Evolutionary conservation across 2,888 invertebrate species (phyloP).

Genomic region (Phyto melanocephala): DNA sequence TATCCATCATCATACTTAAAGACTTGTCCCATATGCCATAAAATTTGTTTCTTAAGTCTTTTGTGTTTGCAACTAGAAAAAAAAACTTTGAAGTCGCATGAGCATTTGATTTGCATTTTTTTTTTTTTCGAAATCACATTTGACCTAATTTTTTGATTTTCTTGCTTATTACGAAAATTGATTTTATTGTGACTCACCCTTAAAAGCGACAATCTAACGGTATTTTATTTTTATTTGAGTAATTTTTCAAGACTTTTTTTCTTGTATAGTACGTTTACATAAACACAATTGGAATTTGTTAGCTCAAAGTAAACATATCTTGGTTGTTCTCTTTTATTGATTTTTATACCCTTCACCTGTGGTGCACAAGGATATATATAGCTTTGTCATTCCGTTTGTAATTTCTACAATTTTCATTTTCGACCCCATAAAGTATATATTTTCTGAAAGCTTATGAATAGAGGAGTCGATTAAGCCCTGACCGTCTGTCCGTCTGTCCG

Average conservation of each 20-base stretch:
- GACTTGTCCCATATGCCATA: constrained; percentile 1
- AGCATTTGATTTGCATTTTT: constrained; percentile 35
- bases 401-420: too few species aligned
- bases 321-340: not conserved
- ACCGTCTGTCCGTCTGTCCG: too few species aligned
- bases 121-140: constrained; percentile 53
- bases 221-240: not conserved
- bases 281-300: constrained; percentile 46
- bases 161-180: not conserved
- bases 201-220: constrained; percentile 20
- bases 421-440: too few species aligned
- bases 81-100: too few species aligned
- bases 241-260: not conserved
- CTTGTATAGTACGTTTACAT: not conserved
- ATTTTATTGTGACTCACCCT: constrained; percentile 59
- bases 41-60: constrained; percentile 47
- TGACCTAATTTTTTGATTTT: constrained; percentile 48
- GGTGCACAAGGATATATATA: too few species aligned
- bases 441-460: too few species aligned
- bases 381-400: too few species aligned
- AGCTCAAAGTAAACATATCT: constrained; percentile 30
- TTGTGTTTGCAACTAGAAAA: constrained; percentile 19
- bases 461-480: too few species aligned
- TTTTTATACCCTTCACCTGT: too few species aligned
- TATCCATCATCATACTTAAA: constrained; percentile 3